These are phyloP conservation scores for Mythimna loreyi DNA, from an alignment of 2,888 invertebrate genomes.

Conservation along the genomic window DNA sequence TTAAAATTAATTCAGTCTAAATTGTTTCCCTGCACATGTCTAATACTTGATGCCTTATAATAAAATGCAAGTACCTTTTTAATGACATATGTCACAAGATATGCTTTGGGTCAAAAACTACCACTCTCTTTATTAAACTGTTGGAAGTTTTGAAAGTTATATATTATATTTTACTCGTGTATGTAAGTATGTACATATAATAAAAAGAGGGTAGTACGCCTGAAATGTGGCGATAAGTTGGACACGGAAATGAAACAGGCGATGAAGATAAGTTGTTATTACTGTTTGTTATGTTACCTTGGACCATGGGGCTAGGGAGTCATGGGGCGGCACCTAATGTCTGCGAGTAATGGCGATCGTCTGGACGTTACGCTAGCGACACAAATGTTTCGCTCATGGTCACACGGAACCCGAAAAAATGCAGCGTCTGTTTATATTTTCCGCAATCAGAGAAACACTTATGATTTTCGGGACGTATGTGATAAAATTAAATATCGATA, in stretches of 20 bases:
- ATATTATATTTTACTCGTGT: conserved; percentile 43
- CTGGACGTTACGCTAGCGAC: conserved; percentile 40
- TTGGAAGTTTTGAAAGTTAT: conserved; percentile 30
- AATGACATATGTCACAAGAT: not conserved
- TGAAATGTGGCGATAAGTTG: conserved; percentile 79
- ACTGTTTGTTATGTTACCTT: conserved; percentile 76
- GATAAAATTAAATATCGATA: not conserved
- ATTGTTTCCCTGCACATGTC: not conserved
- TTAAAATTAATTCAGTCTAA: not conserved
- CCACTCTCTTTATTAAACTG: not conserved
- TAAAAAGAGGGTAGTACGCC: conserved; percentile 66
- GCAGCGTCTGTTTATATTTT: conserved; percentile 10
- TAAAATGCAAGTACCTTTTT: not conserved
- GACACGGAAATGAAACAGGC: conserved; percentile 80
- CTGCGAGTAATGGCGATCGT: conserved; percentile 54
- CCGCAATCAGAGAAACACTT: conserved; percentile 10
- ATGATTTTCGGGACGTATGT: conserved; percentile 14
- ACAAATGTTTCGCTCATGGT: conserved; percentile 48
- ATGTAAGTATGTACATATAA: conserved; percentile 46
- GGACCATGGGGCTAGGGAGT: conserved; percentile 53
- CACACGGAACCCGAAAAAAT: conserved; percentile 36
- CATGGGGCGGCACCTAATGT: conserved; percentile 55
- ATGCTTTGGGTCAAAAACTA: not conserved
- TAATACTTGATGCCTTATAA: not conserved
- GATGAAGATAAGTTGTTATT: conserved; percentile 85